Evolutionary conservation across 2,113 vertebrate genomes (phyloP).

Genomic region (Rhinichthys klamathensis): DNA sequence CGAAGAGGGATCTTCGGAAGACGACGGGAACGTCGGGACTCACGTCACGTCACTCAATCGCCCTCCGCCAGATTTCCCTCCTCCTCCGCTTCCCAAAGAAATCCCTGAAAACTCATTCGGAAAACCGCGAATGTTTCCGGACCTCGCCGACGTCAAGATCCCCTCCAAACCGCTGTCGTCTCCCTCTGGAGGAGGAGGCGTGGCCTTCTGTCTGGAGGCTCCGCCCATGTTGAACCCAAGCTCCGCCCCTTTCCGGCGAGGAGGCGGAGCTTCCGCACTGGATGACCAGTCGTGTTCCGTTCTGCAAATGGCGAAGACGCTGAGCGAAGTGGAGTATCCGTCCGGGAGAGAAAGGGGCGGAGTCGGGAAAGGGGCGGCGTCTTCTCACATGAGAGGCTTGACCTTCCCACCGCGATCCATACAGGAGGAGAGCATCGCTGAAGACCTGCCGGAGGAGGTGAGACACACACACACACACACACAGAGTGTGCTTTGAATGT

Average conservation of each 20-base stretch:
- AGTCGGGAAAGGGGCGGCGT: slow-evolving; percentile 59
- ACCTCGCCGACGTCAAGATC: slow-evolving; percentile 75
- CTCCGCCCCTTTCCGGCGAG: slow-evolving; percentile 57
- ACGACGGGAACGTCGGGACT: slow-evolving; percentile 70
- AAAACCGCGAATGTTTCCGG: slow-evolving; percentile 72
- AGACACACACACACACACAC: slow-evolving; percentile 6
- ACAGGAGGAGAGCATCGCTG: slow-evolving; percentile 90
- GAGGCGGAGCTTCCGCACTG: slow-evolving; percentile 58
- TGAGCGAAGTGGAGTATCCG: slow-evolving; percentile 90
- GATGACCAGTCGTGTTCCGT: slow-evolving; percentile 96
- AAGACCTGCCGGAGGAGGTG: slow-evolving; percentile 92
- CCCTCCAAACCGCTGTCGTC: slow-evolving; percentile 55
- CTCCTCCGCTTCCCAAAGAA: slow-evolving; percentile 84
- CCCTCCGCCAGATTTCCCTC: slow-evolving; percentile 86
- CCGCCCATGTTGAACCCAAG: slow-evolving; percentile 40
- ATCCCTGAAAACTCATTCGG: slow-evolving; percentile 69
- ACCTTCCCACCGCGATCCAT: slow-evolving; percentile 88
- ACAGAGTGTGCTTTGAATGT: no score
- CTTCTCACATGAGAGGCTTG: slow-evolving; percentile 62
- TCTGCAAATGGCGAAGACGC: slow-evolving; percentile 93
- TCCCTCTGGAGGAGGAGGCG: slow-evolving; percentile 52
- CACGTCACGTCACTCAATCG: slow-evolving; percentile 76
- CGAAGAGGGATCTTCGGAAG: slow-evolving; percentile 86
- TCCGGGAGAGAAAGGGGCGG: slow-evolving; percentile 70
- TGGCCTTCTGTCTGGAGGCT: slow-evolving; percentile 70